Evolutionary conservation across 2,797 vertebrate species (phyloP), one percentile per base, ranked within the genome.

Genomic region (Chromobotia macracanthus): DNA sequence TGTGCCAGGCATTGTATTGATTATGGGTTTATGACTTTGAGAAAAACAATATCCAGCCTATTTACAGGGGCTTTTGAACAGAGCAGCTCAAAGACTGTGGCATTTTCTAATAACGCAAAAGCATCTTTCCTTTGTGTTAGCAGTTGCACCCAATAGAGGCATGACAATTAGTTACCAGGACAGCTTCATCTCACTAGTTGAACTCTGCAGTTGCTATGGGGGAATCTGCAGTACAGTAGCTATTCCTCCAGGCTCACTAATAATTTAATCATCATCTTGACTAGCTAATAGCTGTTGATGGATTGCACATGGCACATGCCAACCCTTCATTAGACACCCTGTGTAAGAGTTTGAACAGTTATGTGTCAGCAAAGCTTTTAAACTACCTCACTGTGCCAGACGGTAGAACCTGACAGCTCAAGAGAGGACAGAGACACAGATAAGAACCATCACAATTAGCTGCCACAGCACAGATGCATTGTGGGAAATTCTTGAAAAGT

Each of bases 401-500:
- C 76, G 41, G 76, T 63, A 71, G 13, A 64, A 78, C 58, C 76
- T 78, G 76, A 31, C 58, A 64, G 58, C 67, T 71, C 76, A 53
- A 64, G 46, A 56, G 46, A 78, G 48, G 56, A 63, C n/a, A 6
- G 16, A 25, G 56, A 78, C 5, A 1, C 5, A 60, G 55, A 77
- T 50, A 70, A 61, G 11, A 58, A 70, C 51, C 28, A 35, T 58
- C 67, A 63, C 56, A 70, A 78, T 78, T 25, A 78, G 56, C 76
- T 78, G 76, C 56, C 76, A 55, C 65, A 58, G 75, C 75, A 25
- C 44, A 51, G 55, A 11, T 78, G 76, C 67, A 78, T 78, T 71
- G 28, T 70, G 56, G 67, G 67, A 53, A 70, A 67, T 44, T 38
- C n/a, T 63, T 21, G n/a, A 21, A 55, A 18, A 53, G 58, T 15